Conservation (phyloP, 2,888 invertebrate species). For the Craniophora ligustri region DNA sequence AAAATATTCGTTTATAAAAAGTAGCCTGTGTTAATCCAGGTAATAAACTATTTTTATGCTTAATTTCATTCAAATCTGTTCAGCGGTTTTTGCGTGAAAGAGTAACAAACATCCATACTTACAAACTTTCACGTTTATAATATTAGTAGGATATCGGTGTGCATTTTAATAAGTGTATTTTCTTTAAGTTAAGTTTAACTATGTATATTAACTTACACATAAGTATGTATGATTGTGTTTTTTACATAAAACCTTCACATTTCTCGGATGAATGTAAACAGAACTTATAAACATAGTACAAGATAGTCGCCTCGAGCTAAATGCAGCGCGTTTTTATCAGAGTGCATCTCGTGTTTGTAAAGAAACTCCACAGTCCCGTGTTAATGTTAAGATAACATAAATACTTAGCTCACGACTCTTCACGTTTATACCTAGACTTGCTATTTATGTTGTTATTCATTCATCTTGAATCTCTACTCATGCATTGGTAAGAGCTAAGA, state of each 20-base stretch:
- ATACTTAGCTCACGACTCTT: background rate
- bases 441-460: background rate
- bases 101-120: too few species aligned
- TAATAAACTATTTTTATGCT: too few species aligned
- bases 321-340: background rate
- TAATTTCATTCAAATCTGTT: too few species aligned
- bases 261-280: background rate
- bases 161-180: too few species aligned
- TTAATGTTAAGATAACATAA: slow-evolving; percentile 3
- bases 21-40: too few species aligned
- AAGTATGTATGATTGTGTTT: background rate
- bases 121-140: too few species aligned
- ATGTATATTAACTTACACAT: background rate
- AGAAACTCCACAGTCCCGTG: slow-evolving; percentile 3
- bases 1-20: too few species aligned
- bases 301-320: background rate
- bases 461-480: background rate
- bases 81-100: too few species aligned
- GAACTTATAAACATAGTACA: slow-evolving; percentile 8
- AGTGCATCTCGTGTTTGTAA: slow-evolving; percentile 18
- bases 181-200: too few species aligned
- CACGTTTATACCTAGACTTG: background rate
- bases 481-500: too few species aligned
- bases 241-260: background rate
- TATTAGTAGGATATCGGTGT: too few species aligned